These are phyloP conservation scores for Crax fasciolata DNA, from an alignment of 2,797 vertebrate genomes.

Conservation along the genomic window DNA sequence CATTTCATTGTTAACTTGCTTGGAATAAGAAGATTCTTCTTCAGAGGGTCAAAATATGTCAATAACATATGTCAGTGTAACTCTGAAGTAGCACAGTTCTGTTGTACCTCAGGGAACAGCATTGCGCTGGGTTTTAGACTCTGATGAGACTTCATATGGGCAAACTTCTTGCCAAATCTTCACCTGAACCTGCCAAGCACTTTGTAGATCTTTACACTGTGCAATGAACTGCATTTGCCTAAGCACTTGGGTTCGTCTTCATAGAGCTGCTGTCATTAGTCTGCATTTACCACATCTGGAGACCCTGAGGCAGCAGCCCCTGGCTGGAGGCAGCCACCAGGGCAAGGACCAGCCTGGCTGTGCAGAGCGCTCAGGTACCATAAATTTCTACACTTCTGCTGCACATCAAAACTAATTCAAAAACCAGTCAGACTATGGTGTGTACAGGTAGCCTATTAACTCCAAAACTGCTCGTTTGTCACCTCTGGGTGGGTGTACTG, in stretches of 20 bases:
- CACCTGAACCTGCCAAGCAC: not conserved
- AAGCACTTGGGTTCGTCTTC: not conserved
- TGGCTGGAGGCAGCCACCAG: not conserved
- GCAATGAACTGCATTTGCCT: not conserved
- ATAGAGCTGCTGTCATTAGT: not conserved
- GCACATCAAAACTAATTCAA: slow-evolving; percentile 42
- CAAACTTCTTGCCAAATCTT: not conserved
- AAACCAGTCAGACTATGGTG: slow-evolving; percentile 13
- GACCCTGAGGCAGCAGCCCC: not conserved
- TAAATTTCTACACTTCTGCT: slow-evolving; percentile 36
- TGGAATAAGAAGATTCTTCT: not conserved
- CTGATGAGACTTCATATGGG: not conserved
- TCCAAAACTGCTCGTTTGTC: slow-evolving; percentile 36
- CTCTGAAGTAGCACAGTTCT: not conserved
- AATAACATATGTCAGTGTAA: rapidly evolving
- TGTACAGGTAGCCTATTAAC: slow-evolving; percentile 58
- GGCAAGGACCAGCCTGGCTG: not conserved
- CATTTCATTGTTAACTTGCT: not conserved
- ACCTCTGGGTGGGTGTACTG: not conserved
- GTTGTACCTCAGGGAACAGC: not conserved
- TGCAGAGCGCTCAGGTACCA: not conserved
- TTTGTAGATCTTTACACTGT: not conserved
- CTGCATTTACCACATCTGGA: not conserved
- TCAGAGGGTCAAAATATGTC: not conserved
- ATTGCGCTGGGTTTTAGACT: not conserved